These are phyloP conservation scores for Matsumurasca onukii DNA, from an alignment of 1,140 invertebrate species.

Conservation along the genomic window DNA sequence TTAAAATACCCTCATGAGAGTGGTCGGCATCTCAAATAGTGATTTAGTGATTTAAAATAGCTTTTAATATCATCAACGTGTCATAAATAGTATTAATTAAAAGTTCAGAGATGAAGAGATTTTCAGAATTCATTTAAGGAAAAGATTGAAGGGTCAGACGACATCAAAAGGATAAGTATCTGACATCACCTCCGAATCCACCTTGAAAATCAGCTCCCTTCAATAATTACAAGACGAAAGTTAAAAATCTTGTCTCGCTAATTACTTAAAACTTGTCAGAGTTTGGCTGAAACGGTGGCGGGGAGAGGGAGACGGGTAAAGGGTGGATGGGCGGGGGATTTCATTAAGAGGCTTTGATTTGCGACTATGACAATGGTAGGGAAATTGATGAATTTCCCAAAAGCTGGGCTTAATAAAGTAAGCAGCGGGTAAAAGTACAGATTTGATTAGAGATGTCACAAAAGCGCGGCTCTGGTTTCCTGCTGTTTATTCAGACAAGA, in stretches of 20 bases:
- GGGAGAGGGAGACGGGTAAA: neutral
- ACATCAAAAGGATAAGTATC: conserved; percentile 7
- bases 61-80: too few species aligned
- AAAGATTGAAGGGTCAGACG: too few species aligned
- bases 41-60: too few species aligned
- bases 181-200: conserved; percentile 1
- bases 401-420: conserved; percentile 13
- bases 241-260: conserved; percentile 11
- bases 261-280: conserved; percentile 23
- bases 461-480: conserved; percentile 1
- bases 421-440: neutral
- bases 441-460: conserved; percentile 8
- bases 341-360: conserved; percentile 24
- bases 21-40: too few species aligned
- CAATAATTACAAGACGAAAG: conserved; percentile 12
- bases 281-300: neutral
- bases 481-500: too few species aligned
- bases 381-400: conserved; percentile 13
- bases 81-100: too few species aligned
- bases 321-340: neutral
- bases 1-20: too few species aligned
- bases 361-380: conserved; percentile 6
- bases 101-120: too few species aligned
- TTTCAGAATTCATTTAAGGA: too few species aligned
- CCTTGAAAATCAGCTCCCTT: conserved; percentile 7